Conservation (phyloP, 23 tunicate species). For the Trididemnum clinides region DNA sequence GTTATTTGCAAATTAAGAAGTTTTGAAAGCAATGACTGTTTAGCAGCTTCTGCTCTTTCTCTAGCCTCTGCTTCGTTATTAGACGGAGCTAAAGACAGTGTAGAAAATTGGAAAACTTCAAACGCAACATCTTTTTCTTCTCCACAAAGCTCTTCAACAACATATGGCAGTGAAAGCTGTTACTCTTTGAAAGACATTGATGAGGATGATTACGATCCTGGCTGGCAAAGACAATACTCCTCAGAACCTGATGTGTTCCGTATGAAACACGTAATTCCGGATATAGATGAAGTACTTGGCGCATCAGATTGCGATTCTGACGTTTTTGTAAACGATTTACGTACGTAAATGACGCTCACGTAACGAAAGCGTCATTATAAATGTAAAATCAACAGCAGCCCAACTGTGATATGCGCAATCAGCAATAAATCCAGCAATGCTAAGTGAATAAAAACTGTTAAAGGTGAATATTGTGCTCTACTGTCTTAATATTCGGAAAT, state of each 20-base stretch:
- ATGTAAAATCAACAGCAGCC: too few species aligned
- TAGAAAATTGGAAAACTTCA: too few species aligned
- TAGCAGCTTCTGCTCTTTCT: constrained; percentile 11
- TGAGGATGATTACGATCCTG: not conserved
- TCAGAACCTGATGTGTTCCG: constrained; percentile 50
- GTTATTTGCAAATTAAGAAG: not conserved
- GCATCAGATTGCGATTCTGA: constrained; percentile 4
- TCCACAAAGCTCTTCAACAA: not conserved
- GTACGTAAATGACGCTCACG: not conserved
- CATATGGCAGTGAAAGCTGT: not conserved
- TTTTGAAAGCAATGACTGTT: not conserved
- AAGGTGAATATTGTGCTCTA: too few species aligned
- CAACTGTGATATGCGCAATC: too few species aligned
- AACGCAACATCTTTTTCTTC: constrained; percentile 12
- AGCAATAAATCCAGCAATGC: too few species aligned
- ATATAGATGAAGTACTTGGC: constrained; percentile 42
- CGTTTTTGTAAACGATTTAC: not conserved
- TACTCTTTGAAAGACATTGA: constrained; percentile 21
- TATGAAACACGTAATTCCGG: constrained; percentile 34
- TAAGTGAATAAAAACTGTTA: too few species aligned
- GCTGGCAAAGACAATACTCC: constrained; percentile 7
- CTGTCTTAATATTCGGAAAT: too few species aligned
- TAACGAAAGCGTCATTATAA: too few species aligned
- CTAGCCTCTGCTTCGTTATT: constrained; percentile 27
- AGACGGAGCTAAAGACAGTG: not conserved